Percentiles rank a stretch among this genome's conserved stretches.
Conservation (phyloP, 2,888 invertebrate species). For the Ochropacha duplaris region DNA sequence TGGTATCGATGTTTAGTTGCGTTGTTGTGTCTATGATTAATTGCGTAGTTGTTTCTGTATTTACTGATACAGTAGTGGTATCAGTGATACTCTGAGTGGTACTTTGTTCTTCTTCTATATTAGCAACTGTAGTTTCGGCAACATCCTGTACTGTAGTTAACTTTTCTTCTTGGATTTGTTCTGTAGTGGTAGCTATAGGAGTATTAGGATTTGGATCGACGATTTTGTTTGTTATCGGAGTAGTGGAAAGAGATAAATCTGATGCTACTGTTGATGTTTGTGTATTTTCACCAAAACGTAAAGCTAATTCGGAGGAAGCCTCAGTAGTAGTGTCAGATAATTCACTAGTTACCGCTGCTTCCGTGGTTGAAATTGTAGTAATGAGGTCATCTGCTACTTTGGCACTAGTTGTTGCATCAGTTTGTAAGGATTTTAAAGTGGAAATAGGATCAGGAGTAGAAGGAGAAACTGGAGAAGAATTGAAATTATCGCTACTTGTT, state of each 20-base stretch:
- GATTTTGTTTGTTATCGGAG: conserved; percentile 11
- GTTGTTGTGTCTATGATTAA: conserved; percentile 32
- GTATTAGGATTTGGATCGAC: conserved; percentile 15
- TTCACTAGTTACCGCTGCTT: conserved; percentile 2
- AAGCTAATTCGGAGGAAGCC: conserved; percentile 11
- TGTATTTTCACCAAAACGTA: conserved; percentile 13
- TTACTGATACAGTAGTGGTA: conserved; percentile 16
- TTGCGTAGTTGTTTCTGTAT: conserved; percentile 37
- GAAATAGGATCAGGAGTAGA: conserved; percentile 34
- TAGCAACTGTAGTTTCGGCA: conserved; percentile 19
- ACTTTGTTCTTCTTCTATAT: conserved; percentile 40
- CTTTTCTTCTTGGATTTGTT: conserved; percentile 19
- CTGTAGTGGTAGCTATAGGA: conserved; percentile 25
- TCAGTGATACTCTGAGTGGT: conserved; percentile 37
- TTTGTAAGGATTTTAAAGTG: conserved; percentile 24
- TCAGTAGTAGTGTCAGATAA: neutral
- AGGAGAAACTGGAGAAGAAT: conserved; percentile 26
- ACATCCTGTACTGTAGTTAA: conserved; percentile 11
- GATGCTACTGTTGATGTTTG: conserved; percentile 15
- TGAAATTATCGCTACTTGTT: conserved; percentile 32
- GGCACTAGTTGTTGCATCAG: conserved; percentile 32
- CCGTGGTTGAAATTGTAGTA: conserved; percentile 22
- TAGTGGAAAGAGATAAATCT: neutral
- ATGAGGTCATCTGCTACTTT: conserved; percentile 28
- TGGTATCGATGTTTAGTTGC: conserved; percentile 32